phyloP scores from a whole-genome alignment of 2,888 invertebrate species.

The Phalangium opilio region DNA sequence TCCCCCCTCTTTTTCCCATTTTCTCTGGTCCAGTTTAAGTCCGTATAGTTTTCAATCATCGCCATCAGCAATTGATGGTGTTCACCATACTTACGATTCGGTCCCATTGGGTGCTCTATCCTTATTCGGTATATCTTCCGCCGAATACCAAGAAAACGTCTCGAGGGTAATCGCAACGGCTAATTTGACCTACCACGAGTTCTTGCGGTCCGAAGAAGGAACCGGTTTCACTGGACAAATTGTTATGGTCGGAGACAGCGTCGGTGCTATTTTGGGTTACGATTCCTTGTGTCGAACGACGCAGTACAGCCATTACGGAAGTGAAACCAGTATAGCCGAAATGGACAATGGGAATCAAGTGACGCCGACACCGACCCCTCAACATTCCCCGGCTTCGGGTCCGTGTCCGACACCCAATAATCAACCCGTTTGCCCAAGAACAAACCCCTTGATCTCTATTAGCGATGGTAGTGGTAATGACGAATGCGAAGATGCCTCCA shows the following conservation, averaged over 20 bases:
- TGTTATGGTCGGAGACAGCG: conserved; percentile 58
- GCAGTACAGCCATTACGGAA: conserved; percentile 47
- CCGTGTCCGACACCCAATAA: neutral
- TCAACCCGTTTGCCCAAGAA: conserved; percentile 6
- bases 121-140: conserved; percentile 66
- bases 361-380: neutral
- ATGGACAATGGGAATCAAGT: conserved; percentile 11
- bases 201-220: conserved; percentile 81
- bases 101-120: conserved; percentile 93
- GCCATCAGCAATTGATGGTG: conserved; percentile 52
- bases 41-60: conserved; percentile 91
- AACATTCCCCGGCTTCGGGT: neutral
- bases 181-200: conserved; percentile 76
- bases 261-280: conserved; percentile 88
- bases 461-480: conserved; percentile 20
- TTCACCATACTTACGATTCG: conserved; percentile 65
- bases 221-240: conserved; percentile 75
- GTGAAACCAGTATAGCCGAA: conserved; percentile 61
- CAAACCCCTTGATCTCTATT: conserved; percentile 23
- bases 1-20: conserved; percentile 13
- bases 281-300: conserved; percentile 64
- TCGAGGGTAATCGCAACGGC: conserved; percentile 66
- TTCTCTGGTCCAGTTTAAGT: conserved; percentile 51
- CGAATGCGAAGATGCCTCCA: conserved; percentile 13
- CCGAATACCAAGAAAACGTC: conserved; percentile 77